Conservation (phyloP, 64 coral and sea anemone species). For the Stylophora pistillata region DNA sequence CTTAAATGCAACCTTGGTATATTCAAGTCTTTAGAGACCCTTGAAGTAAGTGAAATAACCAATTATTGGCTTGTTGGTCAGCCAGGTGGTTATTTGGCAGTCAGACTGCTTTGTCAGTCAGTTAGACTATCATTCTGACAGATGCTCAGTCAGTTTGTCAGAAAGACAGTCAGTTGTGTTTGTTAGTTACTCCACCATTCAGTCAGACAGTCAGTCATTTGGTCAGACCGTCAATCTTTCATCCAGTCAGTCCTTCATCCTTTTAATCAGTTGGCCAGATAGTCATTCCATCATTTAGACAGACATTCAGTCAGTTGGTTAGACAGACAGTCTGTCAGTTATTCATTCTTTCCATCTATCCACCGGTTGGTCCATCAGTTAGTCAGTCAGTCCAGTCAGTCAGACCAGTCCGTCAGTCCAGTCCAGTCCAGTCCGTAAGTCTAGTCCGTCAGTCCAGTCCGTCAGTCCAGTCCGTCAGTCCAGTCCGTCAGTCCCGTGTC, state of each 20-base stretch:
- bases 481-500: no score
- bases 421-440: not conserved
- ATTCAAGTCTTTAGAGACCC: slow-evolving; percentile 77
- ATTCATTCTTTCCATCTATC: not conserved
- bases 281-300: not conserved
- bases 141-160: no score
- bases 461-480: not conserved
- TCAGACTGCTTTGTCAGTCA: no score
- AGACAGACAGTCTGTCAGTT: no score
- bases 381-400: no score
- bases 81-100: no score
- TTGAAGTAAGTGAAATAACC: slow-evolving; percentile 50
- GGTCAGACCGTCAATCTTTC: no score
- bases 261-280: not conserved
- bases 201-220: not conserved
- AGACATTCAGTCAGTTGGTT: not conserved
- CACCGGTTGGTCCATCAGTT: not conserved
- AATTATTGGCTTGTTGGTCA: no score
- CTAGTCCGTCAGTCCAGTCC: no score
- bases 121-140: no score
- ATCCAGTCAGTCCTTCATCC: no score
- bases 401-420: no score
- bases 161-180: not conserved
- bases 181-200: not conserved
- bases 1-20: slow-evolving; percentile 84